Evolutionary conservation across 2,113 vertebrate species (phyloP).

Genomic region (Anser cygnoides): DNA sequence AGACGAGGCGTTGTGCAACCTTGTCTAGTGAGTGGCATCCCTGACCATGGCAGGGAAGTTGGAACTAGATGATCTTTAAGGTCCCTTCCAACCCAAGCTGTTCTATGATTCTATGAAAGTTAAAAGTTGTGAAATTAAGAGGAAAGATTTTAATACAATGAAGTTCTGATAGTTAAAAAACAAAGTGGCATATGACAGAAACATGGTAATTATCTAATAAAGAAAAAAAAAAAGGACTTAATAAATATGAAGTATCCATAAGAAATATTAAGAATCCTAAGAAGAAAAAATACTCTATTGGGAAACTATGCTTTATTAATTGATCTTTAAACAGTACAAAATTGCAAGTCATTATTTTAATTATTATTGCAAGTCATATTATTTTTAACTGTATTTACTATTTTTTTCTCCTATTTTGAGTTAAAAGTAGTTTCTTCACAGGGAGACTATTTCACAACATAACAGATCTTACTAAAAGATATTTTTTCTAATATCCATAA

Average conservation of each 20-base stretch:
- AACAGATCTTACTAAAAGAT: not conserved
- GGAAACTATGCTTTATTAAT: not conserved
- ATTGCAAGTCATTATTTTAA: no score
- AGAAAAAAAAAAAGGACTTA: not conserved
- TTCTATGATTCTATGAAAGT: no score
- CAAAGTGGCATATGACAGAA: not conserved
- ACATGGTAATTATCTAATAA: not conserved
- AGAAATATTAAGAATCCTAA: not conserved
- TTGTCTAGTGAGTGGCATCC: no score
- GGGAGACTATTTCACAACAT: not conserved
- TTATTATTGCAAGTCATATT: no score
- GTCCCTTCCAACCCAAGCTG: no score
- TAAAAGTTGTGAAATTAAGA: no score
- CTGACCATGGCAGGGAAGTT: no score
- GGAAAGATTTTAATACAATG: not conserved
- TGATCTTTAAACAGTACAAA: not conserved
- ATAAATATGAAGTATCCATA: not conserved
- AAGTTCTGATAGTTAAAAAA: not conserved
- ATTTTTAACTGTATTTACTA: not conserved
- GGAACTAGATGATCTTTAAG: no score
- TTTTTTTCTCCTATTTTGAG: not conserved
- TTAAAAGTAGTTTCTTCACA: not conserved
- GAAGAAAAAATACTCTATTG: not conserved
- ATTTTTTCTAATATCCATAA: not conserved
- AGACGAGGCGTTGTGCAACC: no score